phyloP scores from a whole-genome alignment of 2,113 vertebrate species.

The Rhynchopsitta pachyrhyncha region DNA sequence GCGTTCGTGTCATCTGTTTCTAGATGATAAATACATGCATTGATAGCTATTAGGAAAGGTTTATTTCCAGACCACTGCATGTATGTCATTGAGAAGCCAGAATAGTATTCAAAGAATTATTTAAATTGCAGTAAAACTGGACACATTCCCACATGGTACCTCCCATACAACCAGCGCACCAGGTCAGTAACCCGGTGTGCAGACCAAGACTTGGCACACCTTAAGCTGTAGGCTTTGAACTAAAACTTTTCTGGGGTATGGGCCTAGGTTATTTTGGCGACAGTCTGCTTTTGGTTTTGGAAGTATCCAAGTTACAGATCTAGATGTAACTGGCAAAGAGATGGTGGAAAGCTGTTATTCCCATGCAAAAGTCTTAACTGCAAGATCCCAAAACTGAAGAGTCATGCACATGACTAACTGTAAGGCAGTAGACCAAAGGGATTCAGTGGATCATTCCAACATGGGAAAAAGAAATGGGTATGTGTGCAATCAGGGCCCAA shows the following conservation, averaged over 20 bases:
- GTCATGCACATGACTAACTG: background rate
- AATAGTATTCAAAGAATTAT: background rate
- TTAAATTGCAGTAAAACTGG: background rate
- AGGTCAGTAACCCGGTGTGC: accelerated
- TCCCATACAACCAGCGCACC: background rate
- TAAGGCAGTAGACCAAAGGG: background rate
- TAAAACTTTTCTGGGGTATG: background rate
- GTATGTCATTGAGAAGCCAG: background rate
- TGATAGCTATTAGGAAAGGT: background rate
- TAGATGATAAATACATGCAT: conserved; percentile 54
- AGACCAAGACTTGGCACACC: background rate
- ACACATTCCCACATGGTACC: background rate
- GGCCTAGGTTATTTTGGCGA: background rate
- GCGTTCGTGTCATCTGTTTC: conserved; percentile 76
- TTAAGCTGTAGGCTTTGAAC: background rate
- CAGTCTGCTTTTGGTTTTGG: background rate
- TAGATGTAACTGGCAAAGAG: background rate
- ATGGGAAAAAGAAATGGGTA: background rate
- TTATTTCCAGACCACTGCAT: background rate
- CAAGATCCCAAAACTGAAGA: background rate
- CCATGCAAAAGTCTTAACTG: background rate
- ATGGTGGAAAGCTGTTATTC: background rate
- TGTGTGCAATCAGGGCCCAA: background rate
- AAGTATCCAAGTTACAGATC: background rate
- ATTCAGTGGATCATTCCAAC: background rate